phyloP scores from a whole-genome alignment of 2,888 invertebrate genomes.

The Agrilus mali region DNA sequence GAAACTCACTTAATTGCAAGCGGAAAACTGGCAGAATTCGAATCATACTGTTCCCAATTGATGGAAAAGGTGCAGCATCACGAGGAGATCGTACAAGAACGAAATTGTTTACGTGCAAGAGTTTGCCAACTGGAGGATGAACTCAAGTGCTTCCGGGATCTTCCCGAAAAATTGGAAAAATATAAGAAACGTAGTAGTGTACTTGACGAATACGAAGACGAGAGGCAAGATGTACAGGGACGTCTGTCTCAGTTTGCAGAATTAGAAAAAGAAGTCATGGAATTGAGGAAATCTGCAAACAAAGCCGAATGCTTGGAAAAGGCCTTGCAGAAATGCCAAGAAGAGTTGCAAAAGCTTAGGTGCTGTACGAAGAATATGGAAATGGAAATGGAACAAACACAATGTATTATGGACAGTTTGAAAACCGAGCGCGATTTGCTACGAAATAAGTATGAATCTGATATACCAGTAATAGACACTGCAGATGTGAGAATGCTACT shows the following conservation, averaged over 20 bases:
- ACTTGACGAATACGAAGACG: constrained; percentile 21
- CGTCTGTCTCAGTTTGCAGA: constrained; percentile 18
- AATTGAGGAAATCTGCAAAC: constrained; percentile 8
- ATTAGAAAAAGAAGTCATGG: constrained; percentile 18
- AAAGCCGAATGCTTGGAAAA: constrained; percentile 12
- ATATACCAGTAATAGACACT: constrained; percentile 11
- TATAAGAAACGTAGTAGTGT: constrained; percentile 19
- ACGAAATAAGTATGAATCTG: constrained; percentile 15
- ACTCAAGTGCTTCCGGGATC: constrained; percentile 17
- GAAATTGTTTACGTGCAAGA: constrained; percentile 19
- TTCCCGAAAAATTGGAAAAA: constrained; percentile 21
- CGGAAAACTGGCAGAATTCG: constrained; percentile 15
- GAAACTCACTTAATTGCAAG: constrained; percentile 18
- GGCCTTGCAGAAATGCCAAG: constrained; percentile 7
- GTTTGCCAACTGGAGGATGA: constrained; percentile 22
- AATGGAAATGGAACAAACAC: constrained; percentile 7
- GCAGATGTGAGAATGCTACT: constrained; percentile 14
- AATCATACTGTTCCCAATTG: no score
- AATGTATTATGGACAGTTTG: constrained; percentile 8
- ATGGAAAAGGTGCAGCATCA: not conserved
- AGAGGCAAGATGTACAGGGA: constrained; percentile 22
- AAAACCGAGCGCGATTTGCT: constrained; percentile 16
- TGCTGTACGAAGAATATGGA: constrained; percentile 1
- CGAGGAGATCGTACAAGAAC: constrained; percentile 18
- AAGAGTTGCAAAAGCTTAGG: constrained; percentile 5